These are phyloP conservation scores for Arge pagana DNA, from an alignment of 2,888 invertebrate species.

Conservation along the genomic window DNA sequence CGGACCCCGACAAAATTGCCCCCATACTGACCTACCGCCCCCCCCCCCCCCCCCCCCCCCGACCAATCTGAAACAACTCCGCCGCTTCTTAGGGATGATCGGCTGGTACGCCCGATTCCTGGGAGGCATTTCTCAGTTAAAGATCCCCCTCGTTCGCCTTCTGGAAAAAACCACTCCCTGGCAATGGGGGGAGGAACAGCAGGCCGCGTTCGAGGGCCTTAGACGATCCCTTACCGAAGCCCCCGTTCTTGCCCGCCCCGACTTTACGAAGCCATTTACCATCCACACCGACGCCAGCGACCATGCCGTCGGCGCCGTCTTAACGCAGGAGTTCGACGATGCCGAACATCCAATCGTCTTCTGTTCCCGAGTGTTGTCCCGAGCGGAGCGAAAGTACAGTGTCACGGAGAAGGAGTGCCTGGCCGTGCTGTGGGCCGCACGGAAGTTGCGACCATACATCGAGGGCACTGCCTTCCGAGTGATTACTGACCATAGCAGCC, in stretches of 20 bases:
- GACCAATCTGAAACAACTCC: slow-evolving; percentile 25
- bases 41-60: slow-evolving; percentile 24
- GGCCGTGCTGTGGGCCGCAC: neutral
- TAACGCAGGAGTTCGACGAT: neutral
- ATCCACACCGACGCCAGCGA: no score
- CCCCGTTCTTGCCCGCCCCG: no score
- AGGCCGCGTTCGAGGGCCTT: no score
- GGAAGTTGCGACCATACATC: slow-evolving; percentile 18
- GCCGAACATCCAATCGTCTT: neutral
- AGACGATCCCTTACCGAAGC: no score
- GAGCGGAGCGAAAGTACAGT: neutral
- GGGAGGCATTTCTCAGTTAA: no score
- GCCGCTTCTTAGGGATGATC: slow-evolving; percentile 33
- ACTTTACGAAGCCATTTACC: no score
- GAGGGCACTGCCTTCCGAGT: slow-evolving; percentile 31
- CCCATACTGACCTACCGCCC: slow-evolving; percentile 4
- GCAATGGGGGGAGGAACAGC: no score
- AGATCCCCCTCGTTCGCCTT: no score
- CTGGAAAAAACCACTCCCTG: no score
- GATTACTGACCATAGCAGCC: slow-evolving; percentile 26
- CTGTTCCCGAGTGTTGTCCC: neutral
- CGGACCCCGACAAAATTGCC: neutral
- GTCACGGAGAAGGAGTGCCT: neutral
- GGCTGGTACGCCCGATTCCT: no score
- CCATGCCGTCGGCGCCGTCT: neutral